Evolutionary conservation across 2,113 vertebrate genomes (phyloP).

Genomic region (Verasper variegatus): DNA sequence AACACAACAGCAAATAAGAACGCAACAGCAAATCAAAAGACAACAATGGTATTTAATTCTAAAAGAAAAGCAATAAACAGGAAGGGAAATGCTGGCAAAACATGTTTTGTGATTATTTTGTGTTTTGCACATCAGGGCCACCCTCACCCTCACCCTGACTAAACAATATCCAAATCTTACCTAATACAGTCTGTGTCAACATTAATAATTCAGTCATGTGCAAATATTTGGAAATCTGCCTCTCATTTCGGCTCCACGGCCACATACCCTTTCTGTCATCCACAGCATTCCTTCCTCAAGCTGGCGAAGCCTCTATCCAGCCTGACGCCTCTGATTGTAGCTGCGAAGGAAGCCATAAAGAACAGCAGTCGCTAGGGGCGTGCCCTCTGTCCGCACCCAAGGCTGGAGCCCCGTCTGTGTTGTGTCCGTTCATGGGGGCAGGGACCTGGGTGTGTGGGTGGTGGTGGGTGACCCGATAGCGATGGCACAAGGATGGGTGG

Average conservation of each 20-base stretch:
- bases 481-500: constrained; percentile 53
- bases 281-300: constrained; percentile 98
- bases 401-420: constrained; percentile 61
- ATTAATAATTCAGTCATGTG: not conserved
- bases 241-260: not conserved
- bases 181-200: not conserved
- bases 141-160: too few relatives aligned
- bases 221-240: not conserved
- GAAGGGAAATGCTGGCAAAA: too few relatives aligned
- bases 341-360: constrained; percentile 99
- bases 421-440: constrained; percentile 55
- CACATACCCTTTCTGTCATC: constrained; percentile 37
- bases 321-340: constrained; percentile 98
- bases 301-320: constrained; percentile 98
- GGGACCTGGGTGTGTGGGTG: constrained; percentile 51
- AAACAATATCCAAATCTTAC: too few relatives aligned
- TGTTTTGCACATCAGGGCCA: too few relatives aligned
- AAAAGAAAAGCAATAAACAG: too few relatives aligned
- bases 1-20: too few relatives aligned
- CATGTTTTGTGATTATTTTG: too few relatives aligned
- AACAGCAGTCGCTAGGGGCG: constrained; percentile 94
- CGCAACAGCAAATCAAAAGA: too few relatives aligned
- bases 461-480: constrained; percentile 55
- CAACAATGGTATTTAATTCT: too few relatives aligned
- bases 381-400: constrained; percentile 63